A percentile compares a stretch with the other conserved stretches of the same genome.
Evolutionary conservation across 64 coral and sea anemone genomes (phyloP).

Genomic region (Montipora capricornis): DNA sequence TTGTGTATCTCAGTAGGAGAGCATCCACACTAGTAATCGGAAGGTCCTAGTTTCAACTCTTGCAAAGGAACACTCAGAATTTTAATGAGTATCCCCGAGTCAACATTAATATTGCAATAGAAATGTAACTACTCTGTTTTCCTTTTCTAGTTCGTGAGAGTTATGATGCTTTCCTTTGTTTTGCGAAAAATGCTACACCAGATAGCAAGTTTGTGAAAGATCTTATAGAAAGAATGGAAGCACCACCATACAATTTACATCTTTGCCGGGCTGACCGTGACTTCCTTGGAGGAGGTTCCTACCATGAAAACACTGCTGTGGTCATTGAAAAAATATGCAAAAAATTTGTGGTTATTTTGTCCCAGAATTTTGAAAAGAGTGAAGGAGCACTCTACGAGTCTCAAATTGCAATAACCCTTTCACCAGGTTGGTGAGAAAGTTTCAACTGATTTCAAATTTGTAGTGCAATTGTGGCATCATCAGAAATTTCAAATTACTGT

Average conservation of each 20-base stretch:
- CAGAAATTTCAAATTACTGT: neutral
- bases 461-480: too few relatives aligned
- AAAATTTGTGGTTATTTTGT: conserved; percentile 25
- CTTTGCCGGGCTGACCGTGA: conserved; percentile 14
- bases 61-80: too few relatives aligned
- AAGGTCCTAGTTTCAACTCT: too few relatives aligned
- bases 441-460: too few relatives aligned
- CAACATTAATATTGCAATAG: too few relatives aligned
- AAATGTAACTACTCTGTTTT: neutral
- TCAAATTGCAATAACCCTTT: conserved; percentile 18
- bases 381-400: conserved; percentile 5
- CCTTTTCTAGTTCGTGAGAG: neutral
- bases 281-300: conserved; percentile 12
- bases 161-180: conserved; percentile 34
- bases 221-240: conserved; percentile 8
- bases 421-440: conserved; percentile 21
- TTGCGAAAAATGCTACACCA: neutral
- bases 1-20: too few relatives aligned
- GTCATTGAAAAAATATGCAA: conserved; percentile 14
- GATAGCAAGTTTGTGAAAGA: neutral
- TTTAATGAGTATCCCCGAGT: too few relatives aligned
- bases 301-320: conserved; percentile 8
- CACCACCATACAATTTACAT: neutral
- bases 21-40: too few relatives aligned
- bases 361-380: conserved; percentile 3